These are phyloP conservation scores for Neoarius graeffei DNA, from an alignment of 2,113 vertebrate genomes.

Conservation along the genomic window DNA sequence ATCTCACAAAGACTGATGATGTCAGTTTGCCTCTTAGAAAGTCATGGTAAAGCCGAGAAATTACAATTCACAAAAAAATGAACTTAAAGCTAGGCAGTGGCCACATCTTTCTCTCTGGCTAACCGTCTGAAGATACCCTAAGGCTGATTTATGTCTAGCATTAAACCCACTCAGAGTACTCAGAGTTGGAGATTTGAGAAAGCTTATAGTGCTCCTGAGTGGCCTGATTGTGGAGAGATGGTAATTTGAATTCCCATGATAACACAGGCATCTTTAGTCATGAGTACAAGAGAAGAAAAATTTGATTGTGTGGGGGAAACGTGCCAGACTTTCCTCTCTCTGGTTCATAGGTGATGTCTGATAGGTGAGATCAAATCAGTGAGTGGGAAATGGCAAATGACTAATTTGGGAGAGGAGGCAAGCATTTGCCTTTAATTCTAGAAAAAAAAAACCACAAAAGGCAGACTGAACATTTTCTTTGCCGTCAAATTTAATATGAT, in stretches of 20 bases:
- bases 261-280: not conserved
- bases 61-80: not conserved
- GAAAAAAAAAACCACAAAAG: not conserved
- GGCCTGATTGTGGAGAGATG: not conserved
- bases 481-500: not conserved
- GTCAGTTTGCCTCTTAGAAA: not conserved
- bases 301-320: not conserved
- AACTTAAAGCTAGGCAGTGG: not conserved
- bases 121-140: not conserved
- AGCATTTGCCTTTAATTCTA: not conserved
- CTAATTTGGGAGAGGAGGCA: not conserved
- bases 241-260: not conserved
- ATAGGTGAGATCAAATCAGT: not conserved
- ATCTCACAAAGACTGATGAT: not conserved
- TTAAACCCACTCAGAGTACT: not conserved
- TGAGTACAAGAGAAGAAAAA: not conserved
- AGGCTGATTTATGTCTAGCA: conserved; percentile 6
- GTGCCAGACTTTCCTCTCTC: not conserved
- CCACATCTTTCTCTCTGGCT: not conserved
- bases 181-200: not conserved
- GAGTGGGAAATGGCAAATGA: not conserved
- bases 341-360: not conserved
- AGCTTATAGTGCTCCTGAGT: too few relatives aligned
- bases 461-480: not conserved
- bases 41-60: not conserved